Conservation (phyloP, 2,888 invertebrate genomes). For the Sussaba pulchella region DNA sequence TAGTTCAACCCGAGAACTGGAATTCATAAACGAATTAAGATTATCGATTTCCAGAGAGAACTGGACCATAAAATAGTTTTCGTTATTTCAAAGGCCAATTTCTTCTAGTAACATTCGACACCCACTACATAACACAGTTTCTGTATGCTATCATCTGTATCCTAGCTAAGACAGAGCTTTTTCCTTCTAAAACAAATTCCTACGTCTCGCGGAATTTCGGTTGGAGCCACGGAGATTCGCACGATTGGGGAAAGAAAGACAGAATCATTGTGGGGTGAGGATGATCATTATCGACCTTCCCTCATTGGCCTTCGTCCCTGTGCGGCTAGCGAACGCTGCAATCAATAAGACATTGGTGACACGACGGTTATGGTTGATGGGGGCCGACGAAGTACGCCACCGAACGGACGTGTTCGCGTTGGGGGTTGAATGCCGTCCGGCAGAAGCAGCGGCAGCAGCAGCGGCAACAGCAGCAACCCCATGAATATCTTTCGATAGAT, state of each 20-base stretch:
- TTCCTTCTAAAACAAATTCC: background rate
- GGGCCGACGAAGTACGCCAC: conserved; percentile 69
- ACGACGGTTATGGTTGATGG: conserved; percentile 82
- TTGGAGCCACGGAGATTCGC: background rate
- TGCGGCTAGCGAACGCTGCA: conserved; percentile 68
- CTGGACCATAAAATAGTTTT: too few species aligned
- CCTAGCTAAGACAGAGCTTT: too few species aligned
- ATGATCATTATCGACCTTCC: conserved; percentile 26
- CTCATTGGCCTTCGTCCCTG: conserved; percentile 44
- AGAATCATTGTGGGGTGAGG: conserved; percentile 17
- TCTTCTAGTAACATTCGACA: too few species aligned
- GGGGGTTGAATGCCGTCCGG: conserved; percentile 41
- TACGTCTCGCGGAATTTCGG: background rate
- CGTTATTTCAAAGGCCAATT: too few species aligned
- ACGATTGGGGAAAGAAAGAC: conserved; percentile 1
- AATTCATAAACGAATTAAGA: background rate
- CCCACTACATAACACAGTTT: too few species aligned
- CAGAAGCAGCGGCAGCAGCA: conserved; percentile 75
- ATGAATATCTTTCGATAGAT: conserved; percentile 85
- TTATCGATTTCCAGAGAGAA: too few species aligned
- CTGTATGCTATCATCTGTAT: too few species aligned
- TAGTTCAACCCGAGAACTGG: background rate
- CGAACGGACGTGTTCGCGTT: conserved; percentile 47
- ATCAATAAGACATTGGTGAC: conserved; percentile 85
- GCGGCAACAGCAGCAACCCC: conserved; percentile 78